Evolutionary conservation across 2,888 invertebrate genomes (phyloP), one percentile per base, ranked within the genome.

Genomic region (Chouioia cunea): DNA sequence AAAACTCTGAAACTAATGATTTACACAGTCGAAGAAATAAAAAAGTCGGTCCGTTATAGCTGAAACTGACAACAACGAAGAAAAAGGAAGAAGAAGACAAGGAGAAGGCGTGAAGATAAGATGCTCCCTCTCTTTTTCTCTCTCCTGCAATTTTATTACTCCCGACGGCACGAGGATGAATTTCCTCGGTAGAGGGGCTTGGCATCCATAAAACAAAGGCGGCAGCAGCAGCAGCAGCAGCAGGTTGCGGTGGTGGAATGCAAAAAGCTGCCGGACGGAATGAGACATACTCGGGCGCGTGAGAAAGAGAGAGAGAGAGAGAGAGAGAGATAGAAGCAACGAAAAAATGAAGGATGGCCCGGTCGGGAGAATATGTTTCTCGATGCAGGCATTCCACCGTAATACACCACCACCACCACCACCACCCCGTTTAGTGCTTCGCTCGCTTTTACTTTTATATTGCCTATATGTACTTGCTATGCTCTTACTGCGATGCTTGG

Each of bases 131-230:
- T n/a, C n/a, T n/a, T n/a, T n/a, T n/a, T n/a, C n/a, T n/a, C 12
- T 36, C 36, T 36, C 36, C 14, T n/a, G 54, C 60, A 62, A 59
- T 70, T 70, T 70, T 65, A 70, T 70, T 60, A 56, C 65, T 62
- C 52, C 10, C 47, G 64, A 52, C 27, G 58, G 46, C 36, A 36
- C 10, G 22, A 56, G 22, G 64, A 57, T 57, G 56, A 52, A 63
- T 68, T 57, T 57, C 12, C 48, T 44, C 57, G 16, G 15, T 1
- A 36, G 44, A 56, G 36, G 43, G 6, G 50, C 44, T 27, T 47
- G 15, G 27, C 47, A 18, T 59, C 18, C 60, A 48, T 54, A 60
- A 50, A 59, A 66, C 52, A 66, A 66, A 59, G 50, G 54, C 47
- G 15, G 16, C 15, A 23, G 52, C 18, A n/a, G n/a, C n/a, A n/a